Evolutionary conservation across 2,113 vertebrate genomes (phyloP), one percentile per base, ranked within the genome.

Genomic region (Muntiacus muntjak): DNA sequence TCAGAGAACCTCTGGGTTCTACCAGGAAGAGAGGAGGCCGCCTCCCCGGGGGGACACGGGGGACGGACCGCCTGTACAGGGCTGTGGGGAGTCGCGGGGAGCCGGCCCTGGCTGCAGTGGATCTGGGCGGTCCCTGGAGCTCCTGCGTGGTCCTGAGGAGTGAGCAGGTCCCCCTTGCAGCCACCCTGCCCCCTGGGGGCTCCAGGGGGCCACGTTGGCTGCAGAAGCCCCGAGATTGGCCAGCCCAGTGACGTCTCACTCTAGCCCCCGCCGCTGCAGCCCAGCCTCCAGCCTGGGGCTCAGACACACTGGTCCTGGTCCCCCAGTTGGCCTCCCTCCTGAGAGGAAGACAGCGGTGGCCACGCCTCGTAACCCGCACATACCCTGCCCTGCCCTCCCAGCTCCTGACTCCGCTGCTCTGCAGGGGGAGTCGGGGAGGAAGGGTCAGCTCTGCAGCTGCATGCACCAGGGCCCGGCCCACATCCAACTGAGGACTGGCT

Each of bases 121-220:
- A 7, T 11, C 43, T 15, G 1, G 13, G 19, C 2, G 5, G 33
- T 12, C 7, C 1, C 79, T 1, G 52, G n/a, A 40, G 47, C 25
- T 33, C 8, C 2, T 1, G 9, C 13, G 2, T 19, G 11, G 30
- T 9, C 57, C 17, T n/a, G 43, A 33, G 13, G 52, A 19, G 12
- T 11, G 14, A 55, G 15, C 19, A 30, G 30, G 13, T 9, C 19
- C 23, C 50, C 16, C 8, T 28, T 7, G 19, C 8, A 11, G 36
- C 17, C 17, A 1, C 54, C 10, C 79, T 45, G 1, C 50, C 43
- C 50, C 6, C 3, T 3, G 79, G 11, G 30, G 50, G 6, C 7
- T n/a, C 28, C 16, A 0, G 26, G 10, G 16, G 11, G 17, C 36
- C 14, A 14, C 3, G 4, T 12, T 3, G 0, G 0, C 57, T 78